A percentile compares a stretch with the other conserved stretches of the same genome.
Conservation (phyloP, 2,113 vertebrate genomes). For the Crotalus helleri region DNA sequence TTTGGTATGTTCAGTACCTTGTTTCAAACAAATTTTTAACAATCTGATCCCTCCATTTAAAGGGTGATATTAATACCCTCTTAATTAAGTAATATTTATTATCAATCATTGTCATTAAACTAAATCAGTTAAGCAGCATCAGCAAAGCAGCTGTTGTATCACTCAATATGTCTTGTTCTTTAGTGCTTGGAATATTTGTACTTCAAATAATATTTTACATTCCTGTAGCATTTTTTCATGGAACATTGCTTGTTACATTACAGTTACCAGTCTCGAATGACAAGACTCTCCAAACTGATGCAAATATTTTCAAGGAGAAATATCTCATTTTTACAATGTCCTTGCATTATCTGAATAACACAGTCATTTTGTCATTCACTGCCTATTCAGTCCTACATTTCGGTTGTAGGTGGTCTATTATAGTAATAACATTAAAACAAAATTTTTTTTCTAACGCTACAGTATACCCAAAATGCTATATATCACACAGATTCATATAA, state of each 20-base stretch:
- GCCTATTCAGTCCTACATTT: not conserved
- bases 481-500: not conserved
- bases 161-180: conserved; percentile 25
- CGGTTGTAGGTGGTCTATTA: not conserved
- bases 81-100: conserved; percentile 40
- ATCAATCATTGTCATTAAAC: conserved; percentile 31
- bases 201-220: conserved; percentile 21
- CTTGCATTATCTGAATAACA: not conserved
- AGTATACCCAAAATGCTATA: not conserved
- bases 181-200: not conserved
- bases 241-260: not conserved
- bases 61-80: conserved; percentile 31
- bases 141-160: conserved; percentile 31
- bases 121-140: conserved; percentile 36
- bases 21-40: conserved; percentile 18
- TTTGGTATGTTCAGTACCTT: conserved; percentile 4
- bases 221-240: conserved; percentile 2
- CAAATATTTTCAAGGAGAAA: not conserved
- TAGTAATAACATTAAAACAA: not conserved
- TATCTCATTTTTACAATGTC: not conserved
- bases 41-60: conserved; percentile 19
- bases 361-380: not conserved
- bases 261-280: not conserved
- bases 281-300: not conserved
- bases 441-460: not conserved